These are phyloP conservation scores for Apis mellifera DNA, from an alignment of 1,140 invertebrate species.

Conservation along the genomic window Amel_HAv3.1 CM009944.2:7984001-7984500, in stretches of 20 bases:
- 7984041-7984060: too few relatives aligned
- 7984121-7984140: too few relatives aligned
- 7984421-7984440: slow-evolving; percentile 37
- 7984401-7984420: slow-evolving; percentile 41
- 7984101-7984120: too few relatives aligned
- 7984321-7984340: neutral
- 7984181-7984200: neutral
- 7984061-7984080: too few relatives aligned
- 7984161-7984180: too few relatives aligned
- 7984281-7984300: too few relatives aligned
- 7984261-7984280: too few relatives aligned
- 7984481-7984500: slow-evolving; percentile 16
- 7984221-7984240: neutral
- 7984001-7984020: too few relatives aligned
- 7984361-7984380: slow-evolving; percentile 47
- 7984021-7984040: too few relatives aligned
- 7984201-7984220: neutral
- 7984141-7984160: too few relatives aligned
- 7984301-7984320: too few relatives aligned
- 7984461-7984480: slow-evolving; percentile 10
- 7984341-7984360: slow-evolving; percentile 25
- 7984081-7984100: too few relatives aligned
- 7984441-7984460: slow-evolving; percentile 4
- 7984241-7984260: neutral
- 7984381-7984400: slow-evolving; percentile 53